A percentile compares a stretch with the other conserved stretches of the same genome.
Conservation (phyloP, 2,888 invertebrate species). For the Elgonia sp. region DNA sequence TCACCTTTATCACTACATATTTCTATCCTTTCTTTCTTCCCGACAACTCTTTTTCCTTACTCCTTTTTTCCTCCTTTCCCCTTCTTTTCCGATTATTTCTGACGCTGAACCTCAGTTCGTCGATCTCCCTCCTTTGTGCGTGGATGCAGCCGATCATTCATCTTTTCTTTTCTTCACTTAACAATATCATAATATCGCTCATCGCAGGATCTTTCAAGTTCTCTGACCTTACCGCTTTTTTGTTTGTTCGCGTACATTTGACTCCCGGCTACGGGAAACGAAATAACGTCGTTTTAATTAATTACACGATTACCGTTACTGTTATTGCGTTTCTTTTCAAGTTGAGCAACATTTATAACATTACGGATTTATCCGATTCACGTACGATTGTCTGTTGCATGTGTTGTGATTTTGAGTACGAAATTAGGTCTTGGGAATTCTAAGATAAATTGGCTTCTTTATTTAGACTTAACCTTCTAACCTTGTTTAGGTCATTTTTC, state of each 20-base stretch:
- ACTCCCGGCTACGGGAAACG: conserved; percentile 36
- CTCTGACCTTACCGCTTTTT: conserved; percentile 70
- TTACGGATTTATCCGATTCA: conserved; percentile 42
- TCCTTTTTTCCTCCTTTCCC: conserved; percentile 46
- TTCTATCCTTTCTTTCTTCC: conserved; percentile 48
- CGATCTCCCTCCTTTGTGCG: conserved; percentile 70
- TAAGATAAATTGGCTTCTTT: no score
- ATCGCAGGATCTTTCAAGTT: conserved; percentile 61
- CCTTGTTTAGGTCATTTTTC: no score
- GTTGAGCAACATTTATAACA: conserved; percentile 39
- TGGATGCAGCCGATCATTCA: conserved; percentile 73
- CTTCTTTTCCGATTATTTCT: conserved; percentile 64
- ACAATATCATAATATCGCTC: conserved; percentile 72
- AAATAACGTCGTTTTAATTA: conserved; percentile 60
- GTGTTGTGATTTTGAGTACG: not conserved
- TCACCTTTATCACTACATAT: conserved; percentile 47
- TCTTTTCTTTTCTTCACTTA: conserved; percentile 70
- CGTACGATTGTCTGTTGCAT: conserved; percentile 35
- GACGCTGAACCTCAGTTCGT: conserved; percentile 64
- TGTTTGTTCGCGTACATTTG: conserved; percentile 24
- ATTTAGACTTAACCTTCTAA: no score
- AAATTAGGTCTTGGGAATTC: not conserved
- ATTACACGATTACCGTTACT: conserved; percentile 64
- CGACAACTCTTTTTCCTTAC: conserved; percentile 39
- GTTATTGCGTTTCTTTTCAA: conserved; percentile 40